Evolutionary conservation across 2,113 vertebrate species (phyloP).

Genomic region (Laterallus jamaicensis): DNA sequence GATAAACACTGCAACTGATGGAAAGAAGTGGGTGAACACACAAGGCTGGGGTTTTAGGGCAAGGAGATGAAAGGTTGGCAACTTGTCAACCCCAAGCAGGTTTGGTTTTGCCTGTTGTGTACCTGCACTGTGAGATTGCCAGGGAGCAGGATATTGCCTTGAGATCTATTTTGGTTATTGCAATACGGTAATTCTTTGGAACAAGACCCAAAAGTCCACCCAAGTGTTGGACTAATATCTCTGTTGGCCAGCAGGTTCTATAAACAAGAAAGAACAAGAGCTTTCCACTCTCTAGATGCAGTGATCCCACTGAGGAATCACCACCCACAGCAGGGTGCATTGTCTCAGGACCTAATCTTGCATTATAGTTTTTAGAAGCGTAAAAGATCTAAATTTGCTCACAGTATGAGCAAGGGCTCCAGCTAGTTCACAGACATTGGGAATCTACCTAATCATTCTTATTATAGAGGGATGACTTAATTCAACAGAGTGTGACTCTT

Average conservation of each 20-base stretch:
- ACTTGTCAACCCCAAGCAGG: background rate
- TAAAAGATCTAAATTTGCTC: background rate
- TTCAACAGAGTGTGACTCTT: background rate
- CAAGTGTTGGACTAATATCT: background rate
- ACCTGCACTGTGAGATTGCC: background rate
- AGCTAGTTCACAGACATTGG: background rate
- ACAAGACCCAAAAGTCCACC: background rate
- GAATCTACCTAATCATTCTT: background rate
- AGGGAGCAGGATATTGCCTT: background rate
- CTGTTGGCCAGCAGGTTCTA: background rate
- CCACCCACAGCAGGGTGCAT: too few relatives aligned
- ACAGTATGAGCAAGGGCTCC: background rate
- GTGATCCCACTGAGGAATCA: background rate
- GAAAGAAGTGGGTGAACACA: background rate
- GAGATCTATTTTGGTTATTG: background rate
- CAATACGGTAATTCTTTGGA: background rate
- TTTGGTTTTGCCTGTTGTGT: background rate
- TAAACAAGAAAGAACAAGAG: background rate
- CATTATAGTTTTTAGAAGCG: background rate
- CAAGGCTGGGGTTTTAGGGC: background rate
- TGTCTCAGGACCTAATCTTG: background rate
- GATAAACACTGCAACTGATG: background rate
- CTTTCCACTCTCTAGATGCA: background rate
- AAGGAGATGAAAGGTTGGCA: background rate
- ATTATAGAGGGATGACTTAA: fast-evolving